phyloP scores from a whole-genome alignment of 2,113 vertebrate genomes.

The Mungos mungo region DNA sequence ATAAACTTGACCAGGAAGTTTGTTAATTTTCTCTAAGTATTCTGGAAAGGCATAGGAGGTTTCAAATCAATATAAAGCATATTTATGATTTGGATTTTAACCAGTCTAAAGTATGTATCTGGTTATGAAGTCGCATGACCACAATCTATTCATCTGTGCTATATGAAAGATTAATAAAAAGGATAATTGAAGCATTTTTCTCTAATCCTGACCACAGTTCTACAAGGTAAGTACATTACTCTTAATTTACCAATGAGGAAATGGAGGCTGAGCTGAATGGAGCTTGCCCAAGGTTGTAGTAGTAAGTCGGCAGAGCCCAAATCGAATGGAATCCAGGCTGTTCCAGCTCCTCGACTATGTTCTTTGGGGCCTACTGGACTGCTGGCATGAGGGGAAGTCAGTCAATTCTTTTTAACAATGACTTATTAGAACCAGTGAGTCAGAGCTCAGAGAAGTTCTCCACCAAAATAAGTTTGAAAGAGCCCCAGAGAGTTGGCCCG shows the following conservation, averaged over 20 bases:
- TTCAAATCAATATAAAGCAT: background rate
- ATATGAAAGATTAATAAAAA: background rate
- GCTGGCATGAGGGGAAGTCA: background rate
- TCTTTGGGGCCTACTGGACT: background rate
- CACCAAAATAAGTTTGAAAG: background rate
- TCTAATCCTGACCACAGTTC: background rate
- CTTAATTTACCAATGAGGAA: background rate
- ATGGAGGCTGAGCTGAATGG: background rate
- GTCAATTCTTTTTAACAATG: background rate
- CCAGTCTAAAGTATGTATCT: background rate
- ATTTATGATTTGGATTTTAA: background rate
- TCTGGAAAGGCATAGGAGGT: background rate
- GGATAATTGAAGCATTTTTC: background rate
- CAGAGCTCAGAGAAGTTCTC: background rate
- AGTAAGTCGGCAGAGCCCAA: background rate
- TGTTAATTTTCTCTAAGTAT: conserved; percentile 32
- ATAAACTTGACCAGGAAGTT: background rate
- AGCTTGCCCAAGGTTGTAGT: background rate
- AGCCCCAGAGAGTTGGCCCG: background rate
- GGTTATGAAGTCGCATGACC: background rate
- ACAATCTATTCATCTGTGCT: background rate
- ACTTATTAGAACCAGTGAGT: background rate
- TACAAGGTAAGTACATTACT: background rate
- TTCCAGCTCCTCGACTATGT: background rate
- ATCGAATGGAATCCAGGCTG: background rate